These are phyloP conservation scores for Hemicordylus capensis DNA, from an alignment of 2,113 vertebrate genomes.

Conservation along the genomic window DNA sequence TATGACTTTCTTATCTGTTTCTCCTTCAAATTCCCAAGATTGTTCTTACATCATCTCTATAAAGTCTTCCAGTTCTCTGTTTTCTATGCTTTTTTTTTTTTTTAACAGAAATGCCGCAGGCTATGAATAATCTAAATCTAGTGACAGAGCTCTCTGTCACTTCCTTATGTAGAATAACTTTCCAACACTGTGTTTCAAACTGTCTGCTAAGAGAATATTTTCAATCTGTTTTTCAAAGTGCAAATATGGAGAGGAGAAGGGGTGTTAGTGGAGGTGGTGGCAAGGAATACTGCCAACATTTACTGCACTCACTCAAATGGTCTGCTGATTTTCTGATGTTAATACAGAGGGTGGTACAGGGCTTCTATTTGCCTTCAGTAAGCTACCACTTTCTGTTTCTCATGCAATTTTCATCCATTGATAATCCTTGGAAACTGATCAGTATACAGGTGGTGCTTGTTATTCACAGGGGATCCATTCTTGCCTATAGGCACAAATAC, in stretches of 20 bases:
- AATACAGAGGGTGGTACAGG: conserved; percentile 20
- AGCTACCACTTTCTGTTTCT: conserved; percentile 37
- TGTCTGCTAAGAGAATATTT: conserved; percentile 69
- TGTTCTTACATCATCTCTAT: conserved; percentile 46
- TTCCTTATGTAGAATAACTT: conserved; percentile 68
- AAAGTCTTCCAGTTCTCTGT: conserved; percentile 50
- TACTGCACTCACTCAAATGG: conserved; percentile 48
- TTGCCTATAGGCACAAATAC: no score
- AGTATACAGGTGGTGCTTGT: no score
- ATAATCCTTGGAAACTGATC: conserved; percentile 25
- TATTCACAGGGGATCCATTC: no score
- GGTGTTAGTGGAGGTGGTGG: conserved; percentile 48
- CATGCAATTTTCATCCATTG: not conserved
- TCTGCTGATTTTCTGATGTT: conserved; percentile 53
- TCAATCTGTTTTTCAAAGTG: conserved; percentile 68
- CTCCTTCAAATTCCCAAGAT: conserved; percentile 51
- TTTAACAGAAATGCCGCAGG: conserved; percentile 64
- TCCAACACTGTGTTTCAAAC: conserved; percentile 60
- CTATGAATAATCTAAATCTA: conserved; percentile 63
- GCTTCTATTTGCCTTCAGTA: conserved; percentile 32
- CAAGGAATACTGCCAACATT: conserved; percentile 51
- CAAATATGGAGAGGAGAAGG: conserved; percentile 60
- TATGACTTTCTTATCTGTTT: conserved; percentile 16
- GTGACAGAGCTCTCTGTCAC: conserved; percentile 65
- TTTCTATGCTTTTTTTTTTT: conserved; percentile 31